Conservation (phyloP, 2,888 invertebrate species). For the Acronicta leporina region DNA sequence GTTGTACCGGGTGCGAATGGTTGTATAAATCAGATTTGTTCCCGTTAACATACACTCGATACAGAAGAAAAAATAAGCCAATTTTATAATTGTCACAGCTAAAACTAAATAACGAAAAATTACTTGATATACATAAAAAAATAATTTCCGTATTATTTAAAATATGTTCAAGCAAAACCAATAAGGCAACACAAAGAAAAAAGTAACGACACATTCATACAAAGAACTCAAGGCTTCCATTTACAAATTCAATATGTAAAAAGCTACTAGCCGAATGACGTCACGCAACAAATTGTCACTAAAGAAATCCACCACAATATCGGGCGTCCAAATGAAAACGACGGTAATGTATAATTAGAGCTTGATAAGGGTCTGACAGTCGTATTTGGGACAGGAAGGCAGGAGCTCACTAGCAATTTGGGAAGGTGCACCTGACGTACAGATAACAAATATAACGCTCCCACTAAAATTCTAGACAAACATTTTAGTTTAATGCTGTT, state of each 20-base stretch:
- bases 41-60: too few species aligned
- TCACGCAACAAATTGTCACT: conserved; percentile 63
- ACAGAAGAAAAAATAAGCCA: too few species aligned
- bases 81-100: too few species aligned
- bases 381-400: conserved; percentile 82
- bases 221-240: conserved; percentile 11
- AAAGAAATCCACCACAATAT: conserved; percentile 70
- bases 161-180: too few species aligned
- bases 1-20: too few species aligned
- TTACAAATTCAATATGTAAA: conserved; percentile 28
- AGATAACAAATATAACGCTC: conserved; percentile 58
- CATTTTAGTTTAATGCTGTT: conserved; percentile 34
- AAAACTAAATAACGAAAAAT: too few species aligned
- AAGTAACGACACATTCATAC: background rate
- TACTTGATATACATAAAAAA: too few species aligned
- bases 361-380: conserved; percentile 87
- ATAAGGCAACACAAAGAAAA: background rate
- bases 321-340: conserved; percentile 79
- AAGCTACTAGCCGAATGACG: conserved; percentile 34
- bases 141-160: too few species aligned
- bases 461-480: conserved; percentile 52
- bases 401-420: conserved; percentile 73
- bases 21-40: too few species aligned
- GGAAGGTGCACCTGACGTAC: conserved; percentile 77
- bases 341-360: conserved; percentile 86